phyloP scores from a whole-genome alignment of 2,888 invertebrate genomes.

The Carterocephalus palaemon region DNA sequence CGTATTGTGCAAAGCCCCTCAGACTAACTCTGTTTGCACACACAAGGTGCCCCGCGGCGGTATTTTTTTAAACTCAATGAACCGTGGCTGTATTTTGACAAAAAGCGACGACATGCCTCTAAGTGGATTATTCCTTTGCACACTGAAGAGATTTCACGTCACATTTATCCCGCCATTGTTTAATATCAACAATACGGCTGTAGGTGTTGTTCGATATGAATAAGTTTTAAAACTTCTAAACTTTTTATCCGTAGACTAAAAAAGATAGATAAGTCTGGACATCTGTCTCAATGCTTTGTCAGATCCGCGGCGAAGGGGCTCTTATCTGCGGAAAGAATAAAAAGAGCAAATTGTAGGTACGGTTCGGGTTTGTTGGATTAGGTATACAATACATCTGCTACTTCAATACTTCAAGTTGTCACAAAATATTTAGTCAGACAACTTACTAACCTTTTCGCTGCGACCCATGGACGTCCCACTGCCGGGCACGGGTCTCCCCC shows the following conservation, averaged over 20 bases:
- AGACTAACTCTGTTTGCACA: constrained; percentile 59
- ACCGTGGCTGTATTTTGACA: constrained; percentile 63
- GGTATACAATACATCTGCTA: constrained; percentile 11
- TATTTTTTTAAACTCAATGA: constrained; percentile 72
- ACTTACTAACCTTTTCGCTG: too few relatives aligned
- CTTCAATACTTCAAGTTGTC: constrained; percentile 6
- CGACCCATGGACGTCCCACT: too few relatives aligned
- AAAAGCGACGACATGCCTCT: constrained; percentile 70
- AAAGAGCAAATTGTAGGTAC: constrained; percentile 55
- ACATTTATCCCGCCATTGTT: constrained; percentile 67
- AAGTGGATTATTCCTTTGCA: constrained; percentile 72
- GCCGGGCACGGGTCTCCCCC: too few relatives aligned
- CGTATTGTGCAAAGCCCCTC: constrained; percentile 12
- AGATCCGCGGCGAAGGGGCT: constrained; percentile 42
- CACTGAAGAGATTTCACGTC: constrained; percentile 68
- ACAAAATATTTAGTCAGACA: too few relatives aligned
- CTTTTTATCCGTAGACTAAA: constrained; percentile 54
- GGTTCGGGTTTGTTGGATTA: constrained; percentile 11
- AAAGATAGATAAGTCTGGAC: constrained; percentile 52
- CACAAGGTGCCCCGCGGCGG: constrained; percentile 66
- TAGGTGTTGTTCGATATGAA: constrained; percentile 70
- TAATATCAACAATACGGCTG: constrained; percentile 56
- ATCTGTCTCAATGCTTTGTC: constrained; percentile 63
- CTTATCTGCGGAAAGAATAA: constrained; percentile 38
- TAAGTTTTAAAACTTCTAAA: constrained; percentile 41